phyloP scores from a whole-genome alignment of 2,113 vertebrate genomes.

The Macrotus californicus region DNA sequence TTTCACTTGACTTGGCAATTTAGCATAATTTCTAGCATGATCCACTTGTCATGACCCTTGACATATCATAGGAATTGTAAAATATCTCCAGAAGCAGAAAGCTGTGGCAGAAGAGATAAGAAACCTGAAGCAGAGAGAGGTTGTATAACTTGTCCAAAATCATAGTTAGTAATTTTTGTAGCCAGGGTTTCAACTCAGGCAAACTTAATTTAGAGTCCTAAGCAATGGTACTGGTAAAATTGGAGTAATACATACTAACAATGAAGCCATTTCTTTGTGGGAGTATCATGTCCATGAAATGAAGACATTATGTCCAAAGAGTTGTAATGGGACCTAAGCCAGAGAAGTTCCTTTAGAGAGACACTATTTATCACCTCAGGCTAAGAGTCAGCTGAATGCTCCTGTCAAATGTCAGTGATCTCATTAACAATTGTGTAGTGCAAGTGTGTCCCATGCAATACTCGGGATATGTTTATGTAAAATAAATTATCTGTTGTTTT shows the following conservation, averaged over 20 bases:
- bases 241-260: neutral
- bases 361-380: slow-evolving; percentile 3
- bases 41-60: no score
- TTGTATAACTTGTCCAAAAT: neutral
- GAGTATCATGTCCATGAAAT: neutral
- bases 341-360: slow-evolving; percentile 51
- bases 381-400: neutral
- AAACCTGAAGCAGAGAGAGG: neutral
- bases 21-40: no score
- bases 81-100: no score
- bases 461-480: no score
- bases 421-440: neutral
- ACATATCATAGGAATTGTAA: no score
- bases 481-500: no score
- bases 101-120: neutral
- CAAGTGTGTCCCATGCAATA: no score
- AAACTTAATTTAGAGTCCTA: neutral
- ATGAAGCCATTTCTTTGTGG: neutral
- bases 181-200: neutral
- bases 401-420: slow-evolving; percentile 40
- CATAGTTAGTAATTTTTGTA: neutral
- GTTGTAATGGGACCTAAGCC: neutral
- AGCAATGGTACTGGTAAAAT: neutral
- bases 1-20: no score
- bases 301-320: slow-evolving; percentile 12